Evolutionary conservation across 2,888 invertebrate species (phyloP).

Genomic region (Lasioglossum marginatum): DNA sequence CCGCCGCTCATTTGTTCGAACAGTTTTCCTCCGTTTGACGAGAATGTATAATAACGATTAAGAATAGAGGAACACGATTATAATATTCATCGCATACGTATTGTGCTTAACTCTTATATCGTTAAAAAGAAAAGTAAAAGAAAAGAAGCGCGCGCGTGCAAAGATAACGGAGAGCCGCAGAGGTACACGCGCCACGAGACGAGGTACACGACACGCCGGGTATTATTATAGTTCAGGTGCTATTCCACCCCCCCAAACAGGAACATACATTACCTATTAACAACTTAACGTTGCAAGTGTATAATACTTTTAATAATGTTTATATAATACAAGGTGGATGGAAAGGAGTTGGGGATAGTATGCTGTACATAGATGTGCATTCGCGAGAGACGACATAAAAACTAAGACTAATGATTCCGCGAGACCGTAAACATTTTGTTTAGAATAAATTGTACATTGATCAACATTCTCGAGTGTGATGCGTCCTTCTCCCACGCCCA

Average conservation of each 20-base stretch:
- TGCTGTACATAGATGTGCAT: slow-evolving; percentile 81
- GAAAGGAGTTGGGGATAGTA: slow-evolving; percentile 70
- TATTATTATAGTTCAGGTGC: slow-evolving; percentile 11
- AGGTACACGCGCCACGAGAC: not conserved
- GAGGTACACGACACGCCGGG: slow-evolving; percentile 5
- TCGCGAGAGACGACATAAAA: slow-evolving; percentile 72
- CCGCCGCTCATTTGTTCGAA: not conserved
- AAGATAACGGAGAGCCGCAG: not conserved
- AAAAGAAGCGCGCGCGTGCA: not conserved
- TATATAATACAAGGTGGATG: slow-evolving; percentile 79
- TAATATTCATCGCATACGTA: slow-evolving; percentile 3
- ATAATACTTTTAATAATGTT: slow-evolving; percentile 84
- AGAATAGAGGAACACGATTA: slow-evolving; percentile 6
- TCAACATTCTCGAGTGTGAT: slow-evolving; percentile 77
- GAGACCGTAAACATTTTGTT: slow-evolving; percentile 82
- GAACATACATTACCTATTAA: slow-evolving; percentile 66
- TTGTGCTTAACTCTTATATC: not conserved
- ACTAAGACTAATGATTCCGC: slow-evolving; percentile 74
- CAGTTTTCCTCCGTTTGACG: slow-evolving; percentile 2
- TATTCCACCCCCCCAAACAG: slow-evolving; percentile 48
- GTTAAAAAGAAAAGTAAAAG: not conserved
- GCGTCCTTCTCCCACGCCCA: slow-evolving; percentile 69
- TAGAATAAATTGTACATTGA: slow-evolving; percentile 84
- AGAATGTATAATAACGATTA: not conserved
- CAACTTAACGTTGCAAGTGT: slow-evolving; percentile 78